Conservation (phyloP, 2,888 invertebrate species). For the Philaethria dido region DNA sequence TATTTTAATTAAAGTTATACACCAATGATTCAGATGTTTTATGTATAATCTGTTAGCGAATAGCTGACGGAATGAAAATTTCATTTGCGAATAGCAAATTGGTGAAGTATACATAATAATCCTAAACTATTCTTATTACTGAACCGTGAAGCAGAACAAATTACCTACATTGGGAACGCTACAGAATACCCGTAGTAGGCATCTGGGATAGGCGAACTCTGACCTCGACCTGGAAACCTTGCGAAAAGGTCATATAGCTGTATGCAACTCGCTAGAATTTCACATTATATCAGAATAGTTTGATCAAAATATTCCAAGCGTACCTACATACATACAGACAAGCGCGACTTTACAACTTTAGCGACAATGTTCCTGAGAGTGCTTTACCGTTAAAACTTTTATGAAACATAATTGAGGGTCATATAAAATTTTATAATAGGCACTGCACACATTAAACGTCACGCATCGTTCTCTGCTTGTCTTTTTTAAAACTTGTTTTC, state of each 20-base stretch:
- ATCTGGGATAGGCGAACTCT: constrained; percentile 39
- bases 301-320: constrained; percentile 21
- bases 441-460: background rate
- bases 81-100: background rate
- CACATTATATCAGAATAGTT: constrained; percentile 26
- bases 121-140: constrained; percentile 18
- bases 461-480: background rate
- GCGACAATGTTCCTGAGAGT: background rate
- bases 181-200: constrained; percentile 34
- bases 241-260: constrained; percentile 58
- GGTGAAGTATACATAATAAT: constrained; percentile 25
- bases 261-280: constrained; percentile 28
- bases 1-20: background rate
- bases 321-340: background rate
- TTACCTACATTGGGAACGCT: constrained; percentile 37
- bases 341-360: background rate
- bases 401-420: constrained; percentile 9
- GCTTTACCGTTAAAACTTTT: constrained; percentile 5
- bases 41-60: background rate
- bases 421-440: constrained; percentile 2
- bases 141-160: constrained; percentile 31
- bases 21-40: background rate
- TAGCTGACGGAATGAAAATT: background rate
- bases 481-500: no score
- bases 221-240: constrained; percentile 52